Evolutionary conservation across 1,140 invertebrate genomes (phyloP), one percentile per base, ranked within the genome.

Genomic region (Parapsyche elsis): DNA sequence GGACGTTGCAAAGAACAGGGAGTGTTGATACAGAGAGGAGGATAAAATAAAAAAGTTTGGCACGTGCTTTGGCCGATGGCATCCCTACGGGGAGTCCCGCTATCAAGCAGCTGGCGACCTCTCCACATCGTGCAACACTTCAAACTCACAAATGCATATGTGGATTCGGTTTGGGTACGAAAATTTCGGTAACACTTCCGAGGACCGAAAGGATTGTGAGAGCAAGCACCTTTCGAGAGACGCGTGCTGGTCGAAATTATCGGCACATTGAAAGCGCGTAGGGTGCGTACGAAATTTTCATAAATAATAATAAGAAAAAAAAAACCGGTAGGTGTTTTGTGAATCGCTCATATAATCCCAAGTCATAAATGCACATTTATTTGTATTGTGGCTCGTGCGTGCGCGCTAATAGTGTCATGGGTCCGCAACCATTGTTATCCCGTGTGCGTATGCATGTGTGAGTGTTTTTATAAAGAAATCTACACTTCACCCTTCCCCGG

Each of bases 311-410:
- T 38, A 38, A 38, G 30, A 38, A 38, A 38, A 38, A 38, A 38
- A 38, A 38, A 38, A 38, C 30, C 30, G 30, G 30, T 38, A 38
- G 30, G 30, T 4, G 30, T 38, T 38, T 38, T 67, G 12, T n/a
- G 53, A 16, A n/a, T 57, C 53, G 53, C 10, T n/a, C 46, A 23
- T n/a, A n/a, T 44, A 44, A 46, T 78, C 44, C 30, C 38, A 24
- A 46, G 46, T 79, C 67, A 79, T 79, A 79, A 79, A 53, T 71
- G 70, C 78, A 79, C 49, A 73, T 80, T 80, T 76, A 76, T 70
- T 12, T 5, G 57, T 67, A 67, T 76, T 80, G 79, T 75, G 74
- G 75, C 57, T 61, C 75, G 53, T 77, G 61, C 16, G 53, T 45
- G 59, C 24, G 61, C 64, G 77, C 76, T 67, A 78, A 67, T 78